Base-by-base conservation (phyloP, 2,888 invertebrate species). In the Folsomia manolachei region DNA sequence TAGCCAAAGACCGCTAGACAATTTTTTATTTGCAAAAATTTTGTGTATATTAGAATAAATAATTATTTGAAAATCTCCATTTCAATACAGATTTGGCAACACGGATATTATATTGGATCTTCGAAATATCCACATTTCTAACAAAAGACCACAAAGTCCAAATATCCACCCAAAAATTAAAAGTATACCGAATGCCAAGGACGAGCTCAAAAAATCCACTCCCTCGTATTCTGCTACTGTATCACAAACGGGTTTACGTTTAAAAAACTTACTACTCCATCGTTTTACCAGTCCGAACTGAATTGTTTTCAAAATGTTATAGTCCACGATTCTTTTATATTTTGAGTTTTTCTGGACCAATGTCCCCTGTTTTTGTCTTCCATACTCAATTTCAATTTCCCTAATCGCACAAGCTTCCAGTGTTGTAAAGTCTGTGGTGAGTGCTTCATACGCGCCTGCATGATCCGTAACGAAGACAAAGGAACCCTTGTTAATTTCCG, bases 321-420 rank as follows among this genome's bases (percentile, higher is more conserved):
- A 77, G 63, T 77, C 77, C 23, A 77, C 69, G 2, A 65, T 63
- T 65, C 77, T 62, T 68, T 75, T 77, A 51, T 72, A 75, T 1
- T 71, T 66, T 1, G 77, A 73, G 56, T 67, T 52, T 62, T 69
- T 75, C 11, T 39, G 65, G 1, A 72, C 70, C 63, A 75, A 73
- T 0, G 75, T 71, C n/a, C 77, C 72, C 60, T 75, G 77, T 51
- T 69, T 61, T 67, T 77, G 77, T 24, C 26, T 39, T 0, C 64
- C 77, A 52, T 75, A 53, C 1, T 70, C 68, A 51, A 77, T 60
- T n/a, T 1, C 51, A 14, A 77, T 19, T 62, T 77, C 77, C 60
- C 63, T 61, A 7, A 77, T 69, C 19, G 24, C 26, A 51, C 77
- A 77, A 21, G 73, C 67, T 11, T 75, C 75, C 14, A 60, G 14